These are phyloP conservation scores for Silurus lanzhouensis DNA, from an alignment of 2,797 vertebrate species.

Conservation along the genomic window DNA sequence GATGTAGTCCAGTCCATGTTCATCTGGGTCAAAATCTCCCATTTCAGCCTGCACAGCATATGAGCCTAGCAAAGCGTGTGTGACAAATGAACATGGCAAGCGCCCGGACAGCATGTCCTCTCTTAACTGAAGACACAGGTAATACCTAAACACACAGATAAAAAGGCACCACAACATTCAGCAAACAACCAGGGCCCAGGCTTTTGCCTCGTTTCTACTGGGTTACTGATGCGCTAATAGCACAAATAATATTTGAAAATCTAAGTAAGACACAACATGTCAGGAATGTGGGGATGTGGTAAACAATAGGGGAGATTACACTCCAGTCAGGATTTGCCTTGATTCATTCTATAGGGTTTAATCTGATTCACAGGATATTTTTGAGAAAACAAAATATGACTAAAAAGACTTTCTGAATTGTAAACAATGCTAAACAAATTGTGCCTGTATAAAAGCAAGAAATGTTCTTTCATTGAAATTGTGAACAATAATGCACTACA, in stretches of 20 bases:
- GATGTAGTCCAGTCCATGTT: constrained; percentile 89
- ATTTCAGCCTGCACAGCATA: constrained; percentile 94
- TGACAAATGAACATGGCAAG: constrained; percentile 96
- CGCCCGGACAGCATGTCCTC: constrained; percentile 94
- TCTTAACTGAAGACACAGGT: constrained; percentile 95
- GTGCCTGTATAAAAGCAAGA: not conserved
- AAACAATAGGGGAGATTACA: not conserved
- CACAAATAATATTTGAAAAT: not conserved
- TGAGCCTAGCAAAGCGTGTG: constrained; percentile 92
- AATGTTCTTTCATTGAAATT: not conserved
- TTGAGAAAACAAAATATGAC: not conserved
- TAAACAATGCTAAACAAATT: not conserved
- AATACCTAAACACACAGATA: constrained; percentile 80
- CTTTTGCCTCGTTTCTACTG: not conserved
- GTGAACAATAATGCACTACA: not conserved
- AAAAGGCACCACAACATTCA: constrained; percentile 17
- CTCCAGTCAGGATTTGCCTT: not conserved
- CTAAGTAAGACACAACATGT: not conserved
- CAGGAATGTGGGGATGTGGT: not conserved
- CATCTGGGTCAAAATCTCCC: constrained; percentile 89
- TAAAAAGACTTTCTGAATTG: not conserved
- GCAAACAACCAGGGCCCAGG: not conserved
- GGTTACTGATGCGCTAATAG: not conserved
- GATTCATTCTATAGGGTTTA: not conserved
- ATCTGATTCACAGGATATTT: not conserved